A percentile compares a stretch with the other conserved stretches of the same genome.
These are phyloP conservation scores for Trachelus troglodyta DNA, from an alignment of 2,888 invertebrate species.

Conservation along the genomic window DNA sequence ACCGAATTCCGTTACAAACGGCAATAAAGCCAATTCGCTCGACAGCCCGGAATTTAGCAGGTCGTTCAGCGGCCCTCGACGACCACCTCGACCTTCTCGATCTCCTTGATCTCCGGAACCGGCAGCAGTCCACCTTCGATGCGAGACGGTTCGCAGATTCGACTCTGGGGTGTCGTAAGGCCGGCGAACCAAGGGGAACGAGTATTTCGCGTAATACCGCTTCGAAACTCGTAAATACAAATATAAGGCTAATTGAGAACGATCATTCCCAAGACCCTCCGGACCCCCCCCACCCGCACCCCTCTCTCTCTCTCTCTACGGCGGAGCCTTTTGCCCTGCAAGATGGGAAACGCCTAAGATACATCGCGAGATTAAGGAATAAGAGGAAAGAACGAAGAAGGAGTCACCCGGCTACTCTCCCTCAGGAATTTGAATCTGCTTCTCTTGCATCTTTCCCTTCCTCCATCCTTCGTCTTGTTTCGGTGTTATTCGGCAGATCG, in stretches of 20 bases:
- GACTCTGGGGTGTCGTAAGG: not conserved
- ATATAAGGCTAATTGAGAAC: constrained; percentile 46
- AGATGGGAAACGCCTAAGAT: not conserved
- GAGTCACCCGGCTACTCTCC: not conserved
- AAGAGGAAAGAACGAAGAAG: not conserved
- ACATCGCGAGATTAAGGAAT: not conserved
- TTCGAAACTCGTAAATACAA: constrained; percentile 41
- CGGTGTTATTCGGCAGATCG: not conserved
- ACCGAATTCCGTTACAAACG: constrained; percentile 21
- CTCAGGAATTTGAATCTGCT: not conserved
- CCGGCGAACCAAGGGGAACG: not conserved
- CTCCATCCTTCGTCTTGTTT: not conserved
- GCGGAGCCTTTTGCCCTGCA: not conserved
- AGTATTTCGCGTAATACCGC: not conserved
- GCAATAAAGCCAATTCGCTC: constrained; percentile 37
- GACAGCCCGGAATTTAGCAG: constrained; percentile 29
- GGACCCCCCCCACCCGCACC: not conserved
- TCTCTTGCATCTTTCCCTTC: not conserved
- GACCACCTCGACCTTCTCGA: not conserved
- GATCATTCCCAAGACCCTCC: constrained; percentile 28
- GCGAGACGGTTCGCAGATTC: not conserved
- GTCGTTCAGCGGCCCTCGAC: not conserved
- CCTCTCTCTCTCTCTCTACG: no score
- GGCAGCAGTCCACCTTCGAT: not conserved
- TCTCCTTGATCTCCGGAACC: not conserved